phyloP scores from a whole-genome alignment of 2,888 invertebrate species.

The Halictus ligatus region DNA sequence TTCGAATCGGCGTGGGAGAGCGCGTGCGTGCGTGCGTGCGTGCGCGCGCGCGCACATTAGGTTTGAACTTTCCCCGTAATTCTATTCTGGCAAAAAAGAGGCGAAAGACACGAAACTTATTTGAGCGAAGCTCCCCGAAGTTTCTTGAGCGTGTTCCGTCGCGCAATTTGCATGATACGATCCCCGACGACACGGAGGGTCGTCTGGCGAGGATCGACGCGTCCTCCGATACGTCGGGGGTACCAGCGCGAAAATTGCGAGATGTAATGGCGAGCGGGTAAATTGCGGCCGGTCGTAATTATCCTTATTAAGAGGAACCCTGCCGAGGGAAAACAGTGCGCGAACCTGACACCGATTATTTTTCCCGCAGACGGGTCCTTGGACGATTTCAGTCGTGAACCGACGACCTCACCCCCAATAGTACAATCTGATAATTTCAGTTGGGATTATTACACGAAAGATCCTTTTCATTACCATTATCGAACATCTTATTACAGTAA shows the following conservation, averaged over 20 bases:
- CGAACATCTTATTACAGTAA: no score
- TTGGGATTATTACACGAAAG: no score
- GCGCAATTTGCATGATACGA: slow-evolving; percentile 28
- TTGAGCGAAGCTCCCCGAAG: slow-evolving; percentile 9
- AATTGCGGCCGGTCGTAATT: slow-evolving; percentile 19
- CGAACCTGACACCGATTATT: background rate
- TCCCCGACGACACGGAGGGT: slow-evolving; percentile 12
- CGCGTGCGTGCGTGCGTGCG: background rate
- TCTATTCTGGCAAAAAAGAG: background rate
- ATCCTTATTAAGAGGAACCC: slow-evolving; percentile 11
- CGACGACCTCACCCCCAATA: no score
- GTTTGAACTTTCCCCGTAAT: background rate
- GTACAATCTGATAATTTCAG: no score
- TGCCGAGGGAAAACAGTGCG: background rate
- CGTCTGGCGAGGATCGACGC: background rate
- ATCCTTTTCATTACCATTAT: no score
- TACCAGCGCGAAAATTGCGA: slow-evolving; percentile 4
- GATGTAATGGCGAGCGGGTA: slow-evolving; percentile 1
- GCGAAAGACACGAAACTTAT: background rate
- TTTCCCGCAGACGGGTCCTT: background rate
- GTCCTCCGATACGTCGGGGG: background rate
- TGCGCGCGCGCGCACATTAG: background rate
- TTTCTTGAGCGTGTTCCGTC: slow-evolving; percentile 17
- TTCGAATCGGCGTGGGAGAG: background rate
- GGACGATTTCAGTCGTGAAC: no score